Base-by-base conservation (phyloP, 2,113 vertebrate genomes). In the Hipposideros armiger region DNA sequence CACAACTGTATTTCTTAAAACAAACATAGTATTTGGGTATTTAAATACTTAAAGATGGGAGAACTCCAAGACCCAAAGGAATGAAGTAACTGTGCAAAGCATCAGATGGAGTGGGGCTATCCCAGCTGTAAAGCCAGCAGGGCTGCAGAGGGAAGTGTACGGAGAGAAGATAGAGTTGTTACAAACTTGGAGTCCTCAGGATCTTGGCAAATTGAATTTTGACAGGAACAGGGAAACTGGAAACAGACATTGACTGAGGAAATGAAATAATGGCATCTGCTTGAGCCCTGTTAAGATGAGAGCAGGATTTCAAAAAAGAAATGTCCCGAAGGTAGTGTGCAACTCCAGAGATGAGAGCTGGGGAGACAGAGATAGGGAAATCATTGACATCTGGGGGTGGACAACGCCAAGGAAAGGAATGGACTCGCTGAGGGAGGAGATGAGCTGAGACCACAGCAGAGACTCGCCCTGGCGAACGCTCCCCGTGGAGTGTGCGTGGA, bases 1-100 rank as follows among this genome's bases (percentile, higher is more conserved):
- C 56, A 40, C 5, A 36, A 60, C 28, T 56, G 4, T 45, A 10
- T 45, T 85, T 36, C 60, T 36, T 28, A 8, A 80, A 91, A 40
- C 3, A 67, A 56, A 54, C 32, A n/a, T 16, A 50, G 69, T 58
- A n/a, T 88, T 67, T 72, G 50, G 15, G 1, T 15, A 66, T 66
- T 83, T 94, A 58, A 91, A 74, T 52, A 42, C 30, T 20, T 74
- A n/a, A 74, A 67, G 32, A 69, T 22, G 81, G 50, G 69, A 95
- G 76, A 60, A 54, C 30, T 54, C 86, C 24, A 82, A n/a, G 96
- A 77, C 52, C 15, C 28, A 40, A 24, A 69, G 11, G 52, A 77
- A 40, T n/a, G 28, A 70, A 47, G 4, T n/a, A 40, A 45, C 56
- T 45, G 32, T 82, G 42, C 16, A 62, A 11, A 40, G 7, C 20